phyloP scores from a whole-genome alignment of 2,113 vertebrate genomes.

The Trochalopteron elliotii region DNA sequence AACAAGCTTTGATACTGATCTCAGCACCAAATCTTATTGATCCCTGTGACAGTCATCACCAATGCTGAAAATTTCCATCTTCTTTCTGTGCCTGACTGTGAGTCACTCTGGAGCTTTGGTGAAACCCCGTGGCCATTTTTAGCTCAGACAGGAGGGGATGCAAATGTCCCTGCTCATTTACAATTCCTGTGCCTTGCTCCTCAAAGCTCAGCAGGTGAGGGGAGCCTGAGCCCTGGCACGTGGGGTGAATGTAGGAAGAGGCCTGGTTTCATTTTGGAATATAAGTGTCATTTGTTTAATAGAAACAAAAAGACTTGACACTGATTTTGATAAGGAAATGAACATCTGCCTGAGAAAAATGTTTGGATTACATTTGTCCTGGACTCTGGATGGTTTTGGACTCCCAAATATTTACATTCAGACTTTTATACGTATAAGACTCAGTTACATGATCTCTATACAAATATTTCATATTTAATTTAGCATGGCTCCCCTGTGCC shows the following conservation, averaged over 20 bases:
- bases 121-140: background rate
- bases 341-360: background rate
- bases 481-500: background rate
- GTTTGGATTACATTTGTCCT: background rate
- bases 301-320: background rate
- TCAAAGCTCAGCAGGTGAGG: slow-evolving; percentile 3
- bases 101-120: background rate
- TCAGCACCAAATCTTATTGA: background rate
- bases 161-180: background rate
- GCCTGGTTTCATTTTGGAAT: background rate
- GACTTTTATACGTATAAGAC: background rate
- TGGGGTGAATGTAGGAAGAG: background rate
- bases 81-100: background rate
- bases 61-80: background rate
- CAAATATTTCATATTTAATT: background rate
- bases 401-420: background rate
- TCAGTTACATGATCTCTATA: background rate
- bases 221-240: background rate
- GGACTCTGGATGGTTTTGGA: background rate
- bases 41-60: background rate
- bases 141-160: background rate
- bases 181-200: background rate
- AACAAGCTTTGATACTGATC: background rate
- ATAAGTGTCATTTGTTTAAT: background rate
- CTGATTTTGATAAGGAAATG: background rate